phyloP scores from a whole-genome alignment of 2,888 invertebrate genomes.

The Idaea biselata region DNA sequence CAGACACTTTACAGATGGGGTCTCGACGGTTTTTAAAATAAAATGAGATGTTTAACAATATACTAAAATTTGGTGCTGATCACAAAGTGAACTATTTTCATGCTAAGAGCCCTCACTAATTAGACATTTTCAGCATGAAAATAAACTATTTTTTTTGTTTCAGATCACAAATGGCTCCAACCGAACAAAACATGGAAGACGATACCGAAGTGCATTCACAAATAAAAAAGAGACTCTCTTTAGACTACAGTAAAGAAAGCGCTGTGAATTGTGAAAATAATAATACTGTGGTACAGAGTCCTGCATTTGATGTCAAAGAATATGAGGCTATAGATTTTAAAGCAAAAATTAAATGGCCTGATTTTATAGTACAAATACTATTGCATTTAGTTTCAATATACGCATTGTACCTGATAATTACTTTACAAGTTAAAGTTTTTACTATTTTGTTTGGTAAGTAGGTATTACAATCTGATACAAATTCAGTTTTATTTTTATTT shows the following conservation, averaged over 20 bases:
- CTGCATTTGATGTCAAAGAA: constrained; percentile 60
- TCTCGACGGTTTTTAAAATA: too few species aligned
- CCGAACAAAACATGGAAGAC: constrained; percentile 51
- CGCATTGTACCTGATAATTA: constrained; percentile 84
- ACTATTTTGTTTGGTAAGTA: constrained; percentile 88
- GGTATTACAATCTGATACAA: not conserved
- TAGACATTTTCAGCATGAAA: too few species aligned
- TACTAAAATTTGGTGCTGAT: too few species aligned
- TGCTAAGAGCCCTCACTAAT: too few species aligned
- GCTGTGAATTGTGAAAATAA: constrained; percentile 48
- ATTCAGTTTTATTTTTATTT: not conserved
- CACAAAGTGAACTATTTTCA: too few species aligned
- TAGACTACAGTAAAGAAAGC: constrained; percentile 37
- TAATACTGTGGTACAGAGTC: constrained; percentile 43
- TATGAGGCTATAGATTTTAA: constrained; percentile 77
- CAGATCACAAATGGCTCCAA: constrained; percentile 54
- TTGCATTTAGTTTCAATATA: constrained; percentile 86
- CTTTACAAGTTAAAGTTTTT: constrained; percentile 75
- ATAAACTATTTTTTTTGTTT: constrained; percentile 11
- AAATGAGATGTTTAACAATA: too few species aligned
- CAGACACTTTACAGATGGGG: too few species aligned
- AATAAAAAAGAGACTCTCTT: constrained; percentile 47
- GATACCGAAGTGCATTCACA: constrained; percentile 39
- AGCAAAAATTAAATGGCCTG: constrained; percentile 86
- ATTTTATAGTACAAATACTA: constrained; percentile 84